Base-by-base conservation (phyloP, 1,140 invertebrate species). In the Aphelinus atriplicis region DNA sequence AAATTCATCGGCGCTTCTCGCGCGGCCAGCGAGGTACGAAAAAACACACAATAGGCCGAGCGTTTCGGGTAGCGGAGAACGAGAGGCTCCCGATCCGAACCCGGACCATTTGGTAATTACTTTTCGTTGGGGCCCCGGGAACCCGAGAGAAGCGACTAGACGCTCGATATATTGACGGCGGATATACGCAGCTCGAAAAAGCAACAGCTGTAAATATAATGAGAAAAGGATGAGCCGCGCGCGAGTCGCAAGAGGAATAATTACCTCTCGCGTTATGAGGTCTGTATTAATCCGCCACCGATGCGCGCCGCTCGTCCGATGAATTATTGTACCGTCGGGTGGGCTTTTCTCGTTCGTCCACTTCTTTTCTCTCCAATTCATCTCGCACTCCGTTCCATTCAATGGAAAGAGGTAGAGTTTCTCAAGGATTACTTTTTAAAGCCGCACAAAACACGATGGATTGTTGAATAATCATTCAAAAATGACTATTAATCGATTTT, bases 271-370 rank as follows among this genome's bases (percentile, higher is more conserved):
- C 47, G 26, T 2, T 66, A 45, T 53, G 64, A 66, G 64, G 7
- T 56, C 64, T 66, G 53, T 66, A 66, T 66, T 66, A 51, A 64
- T 64, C 10, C 9, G 26, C 26, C 61, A 26, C 26, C 0, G 26
- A 26, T 0, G 26, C 26, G 7, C 4, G 1, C 10, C 10, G 2
- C 47, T 5, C 47, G 47, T 5, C 26, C n/a, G 62, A 5, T 50
- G 62, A 50, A 50, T 64, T 64, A 64, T 64, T 50, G 7, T 64
- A 50, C 47, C 62, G 10, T 42, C 51, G 62, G 62, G 62, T 64
- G 46, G 62, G 47, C 62, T 50, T 7, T 26, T 26, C 3, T 26
- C 10, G 46, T 3, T 50, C 47, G 9, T 64, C 9, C 58, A 45
- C n/a, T 3, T 48, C 55, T 66, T 53, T 66, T 66, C 50, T 51